phyloP scores from a whole-genome alignment of 2,113 vertebrate genomes.

The Cyprinus carpio region DNA sequence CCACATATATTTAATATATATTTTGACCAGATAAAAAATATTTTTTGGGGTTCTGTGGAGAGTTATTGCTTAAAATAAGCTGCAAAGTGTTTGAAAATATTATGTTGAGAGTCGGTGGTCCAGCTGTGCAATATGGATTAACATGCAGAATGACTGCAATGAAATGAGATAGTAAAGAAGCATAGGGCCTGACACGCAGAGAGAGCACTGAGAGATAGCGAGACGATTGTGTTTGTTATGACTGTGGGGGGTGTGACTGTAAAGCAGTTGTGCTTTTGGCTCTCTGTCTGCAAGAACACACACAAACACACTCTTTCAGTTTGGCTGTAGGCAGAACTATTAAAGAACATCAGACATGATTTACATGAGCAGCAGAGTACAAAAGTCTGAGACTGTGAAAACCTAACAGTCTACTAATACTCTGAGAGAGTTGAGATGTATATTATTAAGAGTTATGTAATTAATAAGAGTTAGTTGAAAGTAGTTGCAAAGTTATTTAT shows the following conservation, averaged over 20 bases:
- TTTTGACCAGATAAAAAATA: no score
- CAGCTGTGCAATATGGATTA: background rate
- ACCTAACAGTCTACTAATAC: no score
- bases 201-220: background rate
- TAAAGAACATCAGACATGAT: background rate
- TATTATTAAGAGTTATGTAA: no score
- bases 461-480: no score
- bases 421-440: no score
- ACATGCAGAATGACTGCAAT: background rate
- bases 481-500: background rate
- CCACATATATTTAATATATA: no score
- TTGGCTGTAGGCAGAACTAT: background rate
- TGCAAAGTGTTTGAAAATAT: background rate
- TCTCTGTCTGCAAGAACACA: background rate
- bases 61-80: background rate
- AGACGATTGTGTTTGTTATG: background rate
- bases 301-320: constrained; percentile 1
- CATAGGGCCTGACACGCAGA: background rate
- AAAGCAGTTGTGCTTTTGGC: background rate
- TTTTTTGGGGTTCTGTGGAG: background rate
- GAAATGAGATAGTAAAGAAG: background rate
- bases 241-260: background rate
- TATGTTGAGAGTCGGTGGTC: background rate
- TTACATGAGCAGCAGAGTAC: background rate
- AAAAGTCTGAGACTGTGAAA: no score